phyloP scores from a whole-genome alignment of 2,888 invertebrate genomes.

The Drosophila bunnanda region DNA sequence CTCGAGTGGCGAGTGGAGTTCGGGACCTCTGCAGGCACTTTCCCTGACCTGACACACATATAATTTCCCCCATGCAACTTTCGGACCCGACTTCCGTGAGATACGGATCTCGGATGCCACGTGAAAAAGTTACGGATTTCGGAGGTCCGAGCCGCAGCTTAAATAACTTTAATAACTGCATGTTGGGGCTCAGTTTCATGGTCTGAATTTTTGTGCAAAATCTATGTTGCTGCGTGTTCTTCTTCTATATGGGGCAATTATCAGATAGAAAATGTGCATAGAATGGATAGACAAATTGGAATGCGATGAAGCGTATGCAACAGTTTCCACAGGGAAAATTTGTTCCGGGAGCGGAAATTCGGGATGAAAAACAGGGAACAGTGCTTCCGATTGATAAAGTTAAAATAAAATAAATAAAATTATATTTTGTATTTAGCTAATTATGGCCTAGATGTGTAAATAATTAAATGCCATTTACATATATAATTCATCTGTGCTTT shows the following conservation, averaged over 20 bases:
- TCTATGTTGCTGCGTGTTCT: neutral
- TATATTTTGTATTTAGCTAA: too few species aligned
- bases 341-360: neutral
- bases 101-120: conserved; percentile 43
- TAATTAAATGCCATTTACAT: too few species aligned
- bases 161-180: conserved; percentile 28
- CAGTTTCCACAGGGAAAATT: neutral
- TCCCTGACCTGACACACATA: conserved; percentile 44
- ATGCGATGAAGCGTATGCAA: conserved; percentile 4
- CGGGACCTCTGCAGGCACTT: conserved; percentile 2
- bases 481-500: too few species aligned
- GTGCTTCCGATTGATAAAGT: rapidly evolving
- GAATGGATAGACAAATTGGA: conserved; percentile 4
- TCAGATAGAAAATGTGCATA: conserved; percentile 12
- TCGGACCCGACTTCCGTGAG: conserved; percentile 42
- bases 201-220: conserved; percentile 16
- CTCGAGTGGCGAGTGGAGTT: conserved; percentile 8
- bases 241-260: conserved; percentile 1
- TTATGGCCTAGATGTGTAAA: too few species aligned
- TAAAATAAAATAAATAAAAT: neutral
- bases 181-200: neutral
- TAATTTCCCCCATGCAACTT: conserved; percentile 38
- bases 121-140: conserved; percentile 17
- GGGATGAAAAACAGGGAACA: too few species aligned
- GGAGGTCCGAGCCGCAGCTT: conserved; percentile 21